Percentiles rank a stretch among this genome's conserved stretches.
Evolutionary conservation across 1,140 invertebrate genomes (phyloP).

Genomic region (Plutomurus gul): DNA sequence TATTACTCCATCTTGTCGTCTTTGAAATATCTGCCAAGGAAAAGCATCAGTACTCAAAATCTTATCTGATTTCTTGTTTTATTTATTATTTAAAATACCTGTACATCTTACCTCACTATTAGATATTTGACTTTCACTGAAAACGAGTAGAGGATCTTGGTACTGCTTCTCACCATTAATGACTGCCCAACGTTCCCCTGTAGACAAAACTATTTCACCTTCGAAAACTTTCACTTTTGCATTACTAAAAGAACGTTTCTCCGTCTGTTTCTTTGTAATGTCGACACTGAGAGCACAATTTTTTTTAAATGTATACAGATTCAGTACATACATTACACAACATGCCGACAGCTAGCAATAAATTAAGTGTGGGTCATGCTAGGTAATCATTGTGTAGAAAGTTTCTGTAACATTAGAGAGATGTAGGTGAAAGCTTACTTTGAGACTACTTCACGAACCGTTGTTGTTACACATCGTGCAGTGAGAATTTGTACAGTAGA

Average conservation of each 20-base stretch:
- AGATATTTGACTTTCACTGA: constrained; percentile 30
- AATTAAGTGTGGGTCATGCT: not conserved
- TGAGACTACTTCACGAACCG: constrained; percentile 27
- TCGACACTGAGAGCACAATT: not conserved
- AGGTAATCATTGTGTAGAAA: not conserved
- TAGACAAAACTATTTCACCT: constrained; percentile 39
- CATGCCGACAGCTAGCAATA: no score
- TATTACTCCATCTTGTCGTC: constrained; percentile 48
- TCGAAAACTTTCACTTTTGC: constrained; percentile 45
- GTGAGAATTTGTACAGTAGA: constrained; percentile 39
- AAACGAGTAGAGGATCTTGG: constrained; percentile 31
- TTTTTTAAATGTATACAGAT: no score
- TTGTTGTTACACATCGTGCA: constrained; percentile 42
- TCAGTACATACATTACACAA: no score
- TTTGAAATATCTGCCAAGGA: constrained; percentile 31
- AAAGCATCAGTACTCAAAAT: not conserved
- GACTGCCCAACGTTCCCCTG: constrained; percentile 39
- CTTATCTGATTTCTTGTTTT: not conserved
- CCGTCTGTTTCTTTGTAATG: not conserved
- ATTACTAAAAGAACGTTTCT: no score
- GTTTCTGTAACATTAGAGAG: not conserved
- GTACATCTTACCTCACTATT: constrained; percentile 33
- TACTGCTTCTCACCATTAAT: not conserved
- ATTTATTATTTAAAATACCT: constrained; percentile 4
- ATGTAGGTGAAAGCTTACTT: not conserved